These are phyloP conservation scores for Lagopus muta DNA, from an alignment of 2,113 vertebrate genomes.

Conservation along the genomic window DNA sequence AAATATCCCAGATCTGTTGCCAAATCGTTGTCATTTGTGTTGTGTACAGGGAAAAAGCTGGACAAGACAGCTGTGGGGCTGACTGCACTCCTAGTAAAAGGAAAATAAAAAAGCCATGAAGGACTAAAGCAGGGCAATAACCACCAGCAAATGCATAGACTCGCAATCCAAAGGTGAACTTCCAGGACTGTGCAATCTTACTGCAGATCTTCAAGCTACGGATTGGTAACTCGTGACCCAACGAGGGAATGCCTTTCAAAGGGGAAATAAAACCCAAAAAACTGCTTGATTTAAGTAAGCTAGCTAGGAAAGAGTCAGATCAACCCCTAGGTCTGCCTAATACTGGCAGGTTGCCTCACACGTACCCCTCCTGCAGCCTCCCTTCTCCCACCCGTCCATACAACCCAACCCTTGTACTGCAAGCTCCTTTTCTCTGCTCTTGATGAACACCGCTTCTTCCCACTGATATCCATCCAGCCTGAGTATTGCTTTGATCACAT, in stretches of 20 bases:
- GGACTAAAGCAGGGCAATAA: neutral
- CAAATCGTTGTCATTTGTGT: constrained; percentile 40
- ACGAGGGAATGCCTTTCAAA: too few relatives aligned
- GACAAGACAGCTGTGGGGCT: neutral
- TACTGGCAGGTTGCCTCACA: neutral
- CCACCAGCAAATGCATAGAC: neutral
- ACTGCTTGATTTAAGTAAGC: neutral
- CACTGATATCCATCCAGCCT: neutral
- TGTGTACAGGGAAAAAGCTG: constrained; percentile 40
- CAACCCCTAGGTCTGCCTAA: neutral
- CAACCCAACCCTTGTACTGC: neutral
- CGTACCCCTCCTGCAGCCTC: neutral
- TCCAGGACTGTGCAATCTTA: neutral
- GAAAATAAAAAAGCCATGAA: neutral
- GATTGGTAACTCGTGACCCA: neutral
- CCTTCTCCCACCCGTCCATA: neutral
- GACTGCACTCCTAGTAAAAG: neutral
- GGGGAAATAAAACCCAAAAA: neutral
- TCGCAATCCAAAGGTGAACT: neutral
- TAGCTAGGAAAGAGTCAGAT: neutral
- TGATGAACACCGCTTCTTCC: neutral
- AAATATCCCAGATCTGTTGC: constrained; percentile 7
- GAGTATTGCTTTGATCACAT: neutral
- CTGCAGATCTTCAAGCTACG: neutral
- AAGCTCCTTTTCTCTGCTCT: neutral